These are phyloP conservation scores for Amazona vittata DNA, from an alignment of 2,113 vertebrate genomes.

Conservation along the genomic window DNA sequence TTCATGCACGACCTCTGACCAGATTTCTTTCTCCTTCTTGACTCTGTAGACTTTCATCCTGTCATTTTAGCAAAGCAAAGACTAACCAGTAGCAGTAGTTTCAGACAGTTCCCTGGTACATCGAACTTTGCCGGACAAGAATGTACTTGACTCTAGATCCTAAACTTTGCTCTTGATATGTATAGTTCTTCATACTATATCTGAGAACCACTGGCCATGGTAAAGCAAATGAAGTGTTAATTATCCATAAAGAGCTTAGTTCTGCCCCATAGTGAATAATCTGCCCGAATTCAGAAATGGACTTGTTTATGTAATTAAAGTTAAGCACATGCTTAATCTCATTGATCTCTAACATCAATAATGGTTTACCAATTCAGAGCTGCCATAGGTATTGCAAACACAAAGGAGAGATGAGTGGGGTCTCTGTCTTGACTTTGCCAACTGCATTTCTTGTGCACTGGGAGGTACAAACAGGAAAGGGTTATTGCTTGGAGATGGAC, in stretches of 20 bases:
- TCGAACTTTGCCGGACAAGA: neutral
- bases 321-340: slow-evolving; percentile 61
- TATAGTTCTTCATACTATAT: neutral
- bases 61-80: neutral
- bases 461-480: neutral
- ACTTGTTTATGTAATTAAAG: slow-evolving; percentile 59
- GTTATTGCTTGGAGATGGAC: neutral
- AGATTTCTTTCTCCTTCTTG: neutral
- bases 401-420: neutral
- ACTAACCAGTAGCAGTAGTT: neutral
- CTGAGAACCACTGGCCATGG: neutral
- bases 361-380: slow-evolving; percentile 36
- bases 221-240: slow-evolving; percentile 40
- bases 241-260: slow-evolving; percentile 16
- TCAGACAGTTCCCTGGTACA: neutral
- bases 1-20: neutral
- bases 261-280: slow-evolving; percentile 6
- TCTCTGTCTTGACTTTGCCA: neutral
- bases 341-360: slow-evolving; percentile 50
- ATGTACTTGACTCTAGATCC: neutral
- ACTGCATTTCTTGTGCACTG: neutral
- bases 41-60: neutral
- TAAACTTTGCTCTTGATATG: neutral
- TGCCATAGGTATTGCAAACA: neutral
- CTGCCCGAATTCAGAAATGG: slow-evolving; percentile 14